phyloP scores from a whole-genome alignment of 2,113 vertebrate species.

The Connochaetes taurinus region DNA sequence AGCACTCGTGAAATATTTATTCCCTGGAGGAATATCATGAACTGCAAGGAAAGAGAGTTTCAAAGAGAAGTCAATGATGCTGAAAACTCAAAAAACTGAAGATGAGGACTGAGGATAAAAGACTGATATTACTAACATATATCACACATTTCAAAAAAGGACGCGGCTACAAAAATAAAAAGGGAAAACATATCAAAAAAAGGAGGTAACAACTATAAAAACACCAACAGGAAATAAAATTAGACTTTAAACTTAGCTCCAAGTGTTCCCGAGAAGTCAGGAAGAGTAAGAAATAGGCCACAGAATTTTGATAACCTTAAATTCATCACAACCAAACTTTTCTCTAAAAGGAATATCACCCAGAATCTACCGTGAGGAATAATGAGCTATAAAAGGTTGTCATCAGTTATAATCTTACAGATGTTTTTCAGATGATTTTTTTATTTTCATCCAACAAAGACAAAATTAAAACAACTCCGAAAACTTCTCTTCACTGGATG shows the following conservation, averaged over 20 bases:
- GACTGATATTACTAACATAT: background rate
- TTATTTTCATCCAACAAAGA: background rate
- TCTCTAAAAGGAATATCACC: background rate
- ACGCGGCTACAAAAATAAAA: background rate
- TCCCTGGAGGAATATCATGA: background rate
- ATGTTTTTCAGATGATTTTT: background rate
- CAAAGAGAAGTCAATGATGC: background rate
- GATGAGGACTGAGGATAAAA: background rate
- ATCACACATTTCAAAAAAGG: background rate
- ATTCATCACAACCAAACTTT: background rate
- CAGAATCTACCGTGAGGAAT: background rate
- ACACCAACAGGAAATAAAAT: background rate
- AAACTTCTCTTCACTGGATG: background rate
- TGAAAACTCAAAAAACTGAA: background rate
- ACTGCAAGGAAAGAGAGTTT: background rate
- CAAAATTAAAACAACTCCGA: conserved; percentile 1
- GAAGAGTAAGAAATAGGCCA: background rate
- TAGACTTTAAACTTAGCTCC: background rate
- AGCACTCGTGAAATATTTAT: background rate
- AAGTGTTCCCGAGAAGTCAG: background rate
- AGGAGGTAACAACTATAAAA: background rate
- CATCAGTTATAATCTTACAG: background rate
- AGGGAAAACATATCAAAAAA: background rate
- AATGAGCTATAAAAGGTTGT: background rate
- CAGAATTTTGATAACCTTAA: conserved; percentile 17